phyloP scores from a whole-genome alignment of 2,888 invertebrate species.

The Apodemia mormo region DNA sequence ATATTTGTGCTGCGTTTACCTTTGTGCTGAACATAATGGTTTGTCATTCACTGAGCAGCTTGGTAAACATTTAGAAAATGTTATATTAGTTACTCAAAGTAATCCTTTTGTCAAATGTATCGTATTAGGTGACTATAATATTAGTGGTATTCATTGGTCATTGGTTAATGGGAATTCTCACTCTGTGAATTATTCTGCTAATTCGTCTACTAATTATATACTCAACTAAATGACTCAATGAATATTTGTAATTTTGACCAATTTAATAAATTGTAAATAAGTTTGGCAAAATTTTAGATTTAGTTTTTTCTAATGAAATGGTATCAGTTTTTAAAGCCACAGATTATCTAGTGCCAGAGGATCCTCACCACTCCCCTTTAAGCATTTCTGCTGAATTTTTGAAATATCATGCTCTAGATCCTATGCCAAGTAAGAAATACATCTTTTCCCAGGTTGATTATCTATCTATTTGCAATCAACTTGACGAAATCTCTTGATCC shows the following conservation, averaged over 20 bases:
- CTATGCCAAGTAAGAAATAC: constrained; percentile 2
- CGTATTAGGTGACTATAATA: neutral
- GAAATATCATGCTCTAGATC: neutral
- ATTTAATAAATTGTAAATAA: neutral
- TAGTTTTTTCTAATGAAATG: neutral
- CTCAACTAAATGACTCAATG: constrained; percentile 7
- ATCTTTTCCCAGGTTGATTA: too few species aligned
- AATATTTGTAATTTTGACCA: constrained; percentile 10
- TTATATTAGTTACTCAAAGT: neutral
- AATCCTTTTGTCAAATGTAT: neutral
- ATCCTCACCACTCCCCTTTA: neutral
- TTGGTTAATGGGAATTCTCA: neutral
- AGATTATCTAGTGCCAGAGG: constrained; percentile 1
- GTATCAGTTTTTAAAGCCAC: too few species aligned
- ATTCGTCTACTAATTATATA: neutral
- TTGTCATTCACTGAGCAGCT: neutral
- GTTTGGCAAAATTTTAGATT: neutral
- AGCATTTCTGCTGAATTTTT: neutral
- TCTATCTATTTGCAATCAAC: too few species aligned
- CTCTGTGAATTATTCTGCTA: neutral
- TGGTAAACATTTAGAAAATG: neutral
- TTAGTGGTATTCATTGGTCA: constrained; percentile 1
- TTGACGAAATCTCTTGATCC: too few species aligned
- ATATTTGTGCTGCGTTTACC: neutral
- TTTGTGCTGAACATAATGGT: neutral